Percentiles rank a stretch among this genome's conserved stretches.
Evolutionary conservation across 2,797 vertebrate genomes (phyloP).

Genomic region (Decapterus maruadsi): DNA sequence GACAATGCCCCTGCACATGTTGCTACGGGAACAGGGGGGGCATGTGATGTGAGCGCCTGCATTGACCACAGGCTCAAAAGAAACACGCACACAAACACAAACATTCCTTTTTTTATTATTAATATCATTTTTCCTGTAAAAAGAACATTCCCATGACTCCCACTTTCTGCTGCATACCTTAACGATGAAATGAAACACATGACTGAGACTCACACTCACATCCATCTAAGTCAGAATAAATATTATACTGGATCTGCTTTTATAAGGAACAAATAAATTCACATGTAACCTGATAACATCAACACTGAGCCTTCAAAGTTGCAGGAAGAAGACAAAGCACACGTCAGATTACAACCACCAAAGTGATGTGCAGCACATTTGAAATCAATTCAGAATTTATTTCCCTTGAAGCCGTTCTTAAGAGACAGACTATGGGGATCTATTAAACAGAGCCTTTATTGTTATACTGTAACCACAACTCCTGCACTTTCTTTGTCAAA

Average conservation of each 20-base stretch:
- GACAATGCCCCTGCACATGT: conserved; percentile 51
- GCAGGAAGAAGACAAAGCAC: too few species aligned
- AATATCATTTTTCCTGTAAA: too few species aligned
- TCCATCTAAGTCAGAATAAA: not conserved
- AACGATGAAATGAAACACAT: not conserved
- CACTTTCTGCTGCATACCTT: not conserved
- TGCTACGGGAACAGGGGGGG: conserved; percentile 58
- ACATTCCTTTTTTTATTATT: not conserved
- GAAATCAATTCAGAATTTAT: too few species aligned
- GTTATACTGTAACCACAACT: too few species aligned
- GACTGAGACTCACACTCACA: not conserved
- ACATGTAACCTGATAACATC: not conserved
- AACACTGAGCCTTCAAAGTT: too few species aligned
- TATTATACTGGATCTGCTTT: not conserved
- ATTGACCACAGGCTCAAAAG: not conserved
- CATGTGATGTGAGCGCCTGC: conserved; percentile 62
- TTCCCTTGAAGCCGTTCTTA: too few species aligned
- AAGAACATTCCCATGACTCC: too few species aligned
- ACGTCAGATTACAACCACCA: not conserved
- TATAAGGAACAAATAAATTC: not conserved
- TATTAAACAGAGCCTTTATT: too few species aligned
- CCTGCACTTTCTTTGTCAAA: too few species aligned
- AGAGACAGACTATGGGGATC: too few species aligned
- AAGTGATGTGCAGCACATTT: not conserved
- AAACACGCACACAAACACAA: not conserved